Evolutionary conservation across 2,888 invertebrate species (phyloP).

Genomic region (Listrodromus nycthemerus): DNA sequence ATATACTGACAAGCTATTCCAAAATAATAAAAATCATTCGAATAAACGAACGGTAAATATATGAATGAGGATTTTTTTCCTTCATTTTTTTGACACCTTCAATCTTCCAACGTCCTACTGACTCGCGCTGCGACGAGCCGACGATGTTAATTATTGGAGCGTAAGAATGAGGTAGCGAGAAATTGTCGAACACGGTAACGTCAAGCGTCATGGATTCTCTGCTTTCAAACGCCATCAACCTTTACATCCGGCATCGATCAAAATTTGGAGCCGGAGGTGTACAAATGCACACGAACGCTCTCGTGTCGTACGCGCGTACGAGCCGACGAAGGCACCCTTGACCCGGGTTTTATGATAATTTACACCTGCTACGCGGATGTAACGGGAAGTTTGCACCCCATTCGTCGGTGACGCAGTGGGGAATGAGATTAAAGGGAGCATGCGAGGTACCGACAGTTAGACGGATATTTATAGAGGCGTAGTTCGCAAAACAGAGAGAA

Average conservation of each 20-base stretch:
- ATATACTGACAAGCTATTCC: too few species aligned
- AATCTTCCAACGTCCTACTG: conserved; percentile 17
- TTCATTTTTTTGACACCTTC: neutral
- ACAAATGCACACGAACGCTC: neutral
- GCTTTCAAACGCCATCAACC: neutral
- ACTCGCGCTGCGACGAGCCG: neutral
- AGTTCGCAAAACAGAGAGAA: neutral
- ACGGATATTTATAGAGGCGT: neutral
- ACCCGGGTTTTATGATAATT: conserved; percentile 27
- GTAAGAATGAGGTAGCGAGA: conserved; percentile 10
- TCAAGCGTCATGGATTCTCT: conserved; percentile 14
- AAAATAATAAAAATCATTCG: too few species aligned
- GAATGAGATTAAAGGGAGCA: neutral
- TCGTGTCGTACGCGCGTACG: conserved; percentile 3
- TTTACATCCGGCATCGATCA: conserved; percentile 30
- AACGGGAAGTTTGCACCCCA: neutral
- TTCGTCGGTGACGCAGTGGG: neutral
- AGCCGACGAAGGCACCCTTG: neutral
- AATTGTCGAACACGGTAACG: conserved; percentile 4
- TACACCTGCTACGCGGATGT: neutral
- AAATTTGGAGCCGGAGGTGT: neutral
- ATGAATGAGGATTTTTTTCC: neutral
- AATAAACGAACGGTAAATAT: neutral
- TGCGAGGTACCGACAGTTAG: neutral
- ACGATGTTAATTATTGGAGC: conserved; percentile 28